Percentiles rank a stretch among this genome's conserved stretches.
Conservation (phyloP, 2,797 vertebrate genomes). For the Parambassis ranga region DNA sequence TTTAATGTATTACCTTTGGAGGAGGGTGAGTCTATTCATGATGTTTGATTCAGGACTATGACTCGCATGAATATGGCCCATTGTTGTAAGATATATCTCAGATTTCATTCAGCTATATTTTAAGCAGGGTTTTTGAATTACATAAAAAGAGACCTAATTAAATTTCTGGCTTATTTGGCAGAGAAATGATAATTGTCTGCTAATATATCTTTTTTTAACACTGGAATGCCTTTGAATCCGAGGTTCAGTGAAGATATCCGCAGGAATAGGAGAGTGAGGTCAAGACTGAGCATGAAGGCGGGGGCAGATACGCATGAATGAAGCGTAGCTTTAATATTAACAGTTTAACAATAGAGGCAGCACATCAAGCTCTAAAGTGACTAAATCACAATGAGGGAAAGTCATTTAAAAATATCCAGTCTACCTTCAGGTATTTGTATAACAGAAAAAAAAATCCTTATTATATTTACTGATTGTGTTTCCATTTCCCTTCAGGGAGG, state of each 20-base stretch:
- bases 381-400: constrained; percentile 57
- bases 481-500: constrained; percentile 66
- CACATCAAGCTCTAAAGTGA: constrained; percentile 41
- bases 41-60: constrained; percentile 55
- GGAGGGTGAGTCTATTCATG: constrained; percentile 50
- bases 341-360: constrained; percentile 39
- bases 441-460: constrained; percentile 54
- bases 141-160: constrained; percentile 70
- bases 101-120: constrained; percentile 70
- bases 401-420: constrained; percentile 60
- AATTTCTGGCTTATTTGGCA: constrained; percentile 76
- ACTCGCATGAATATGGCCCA: constrained; percentile 49
- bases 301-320: constrained; percentile 19
- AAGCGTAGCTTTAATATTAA: constrained; percentile 50
- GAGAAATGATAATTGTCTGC: constrained; percentile 72
- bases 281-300: neutral
- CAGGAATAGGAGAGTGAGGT: constrained; percentile 6
- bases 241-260: constrained; percentile 25
- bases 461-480: constrained; percentile 72
- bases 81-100: constrained; percentile 69
- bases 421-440: constrained; percentile 61
- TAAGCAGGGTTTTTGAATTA: constrained; percentile 64
- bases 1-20: constrained; percentile 64
- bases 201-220: constrained; percentile 42
- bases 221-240: constrained; percentile 59